Evolutionary conservation across 2,113 vertebrate species (phyloP).

Genomic region (Madoqua kirkii): DNA sequence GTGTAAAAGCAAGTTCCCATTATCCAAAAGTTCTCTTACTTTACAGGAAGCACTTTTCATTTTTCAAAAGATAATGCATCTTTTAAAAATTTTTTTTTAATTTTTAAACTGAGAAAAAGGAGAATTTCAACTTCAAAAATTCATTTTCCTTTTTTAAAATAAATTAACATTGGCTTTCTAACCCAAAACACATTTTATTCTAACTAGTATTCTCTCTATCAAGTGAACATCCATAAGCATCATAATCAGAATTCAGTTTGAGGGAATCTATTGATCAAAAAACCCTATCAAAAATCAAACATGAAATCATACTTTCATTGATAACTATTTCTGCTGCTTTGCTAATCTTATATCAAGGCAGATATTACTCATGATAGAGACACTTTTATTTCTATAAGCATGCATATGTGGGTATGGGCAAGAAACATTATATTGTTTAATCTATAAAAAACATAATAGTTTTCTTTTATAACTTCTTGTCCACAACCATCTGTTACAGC

Average conservation of each 20-base stretch:
- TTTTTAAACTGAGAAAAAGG: not conserved
- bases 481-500: not conserved
- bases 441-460: not conserved
- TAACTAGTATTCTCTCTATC: not conserved
- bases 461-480: slow-evolving; percentile 17
- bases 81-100: not conserved
- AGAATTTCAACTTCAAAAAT: not conserved
- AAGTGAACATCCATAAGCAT: not conserved
- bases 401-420: not conserved
- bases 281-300: not conserved
- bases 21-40: not conserved
- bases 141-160: not conserved
- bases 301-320: not conserved
- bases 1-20: not conserved
- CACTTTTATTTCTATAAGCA: not conserved
- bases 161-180: not conserved
- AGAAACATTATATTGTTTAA: not conserved
- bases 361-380: not conserved
- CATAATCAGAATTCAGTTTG: not conserved
- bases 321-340: not conserved
- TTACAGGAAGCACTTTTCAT: not conserved
- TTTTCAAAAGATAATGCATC: not conserved
- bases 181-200: not conserved
- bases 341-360: not conserved
- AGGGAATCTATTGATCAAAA: not conserved